Conservation (phyloP, 2,888 invertebrate genomes). For the Hydropsyche betteni region DNA sequence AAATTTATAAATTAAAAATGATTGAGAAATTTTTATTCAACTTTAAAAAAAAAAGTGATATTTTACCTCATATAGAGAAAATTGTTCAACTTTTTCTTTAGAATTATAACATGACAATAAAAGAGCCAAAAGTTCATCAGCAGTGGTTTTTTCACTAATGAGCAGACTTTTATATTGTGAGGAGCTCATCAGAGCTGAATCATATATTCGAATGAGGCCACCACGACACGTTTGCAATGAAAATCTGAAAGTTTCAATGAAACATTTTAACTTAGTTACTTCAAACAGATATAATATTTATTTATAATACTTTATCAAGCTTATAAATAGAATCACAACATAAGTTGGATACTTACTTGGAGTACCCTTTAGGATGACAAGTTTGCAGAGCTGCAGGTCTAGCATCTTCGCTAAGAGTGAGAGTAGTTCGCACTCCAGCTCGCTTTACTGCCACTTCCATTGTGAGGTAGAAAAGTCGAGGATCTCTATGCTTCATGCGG, state of each 20-base stretch:
- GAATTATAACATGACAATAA: conserved; percentile 87
- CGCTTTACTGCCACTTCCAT: conserved; percentile 93
- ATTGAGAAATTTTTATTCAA: background rate
- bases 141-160: conserved; percentile 88
- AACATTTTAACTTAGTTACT: background rate
- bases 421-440: conserved; percentile 81
- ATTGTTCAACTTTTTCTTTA: conserved; percentile 83
- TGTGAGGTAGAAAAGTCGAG: conserved; percentile 89
- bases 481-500: conserved; percentile 91
- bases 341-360: conserved; percentile 70
- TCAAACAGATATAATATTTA: background rate
- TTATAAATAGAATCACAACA: background rate
- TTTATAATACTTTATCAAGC: background rate
- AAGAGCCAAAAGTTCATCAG: conserved; percentile 86
- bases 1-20: background rate
- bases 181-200: conserved; percentile 88
- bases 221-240: conserved; percentile 88
- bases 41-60: background rate
- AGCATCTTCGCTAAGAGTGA: conserved; percentile 87
- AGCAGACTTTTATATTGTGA: conserved; percentile 93
- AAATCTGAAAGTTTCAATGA: conserved; percentile 68
- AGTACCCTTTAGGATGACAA: conserved; percentile 93
- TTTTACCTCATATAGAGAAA: conserved; percentile 81
- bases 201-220: conserved; percentile 92
- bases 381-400: conserved; percentile 91